Conservation (phyloP, 1,140 invertebrate species). For the Bombyx mandarina region DNA sequence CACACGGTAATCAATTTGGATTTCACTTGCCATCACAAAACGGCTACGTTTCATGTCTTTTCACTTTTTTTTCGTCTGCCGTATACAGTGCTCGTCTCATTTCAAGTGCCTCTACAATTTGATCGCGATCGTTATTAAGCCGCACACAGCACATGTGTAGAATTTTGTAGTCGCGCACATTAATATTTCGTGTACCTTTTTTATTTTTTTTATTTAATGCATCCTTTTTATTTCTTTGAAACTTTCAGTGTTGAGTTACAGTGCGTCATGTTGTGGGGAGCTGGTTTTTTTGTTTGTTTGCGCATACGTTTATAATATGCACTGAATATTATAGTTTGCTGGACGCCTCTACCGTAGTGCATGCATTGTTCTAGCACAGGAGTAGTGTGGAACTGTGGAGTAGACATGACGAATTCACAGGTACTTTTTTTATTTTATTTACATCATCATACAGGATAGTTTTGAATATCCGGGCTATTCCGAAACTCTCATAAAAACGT, state of each 20-base stretch:
- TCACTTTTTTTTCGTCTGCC: conserved; percentile 65
- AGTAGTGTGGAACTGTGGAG: conserved; percentile 39
- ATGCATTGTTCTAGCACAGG: conserved; percentile 58
- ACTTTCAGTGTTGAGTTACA: conserved; percentile 61
- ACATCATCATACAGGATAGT: no score
- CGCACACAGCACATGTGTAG: conserved; percentile 25
- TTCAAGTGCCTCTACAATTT: conserved; percentile 24
- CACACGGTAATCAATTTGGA: conserved; percentile 18
- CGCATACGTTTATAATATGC: conserved; percentile 55
- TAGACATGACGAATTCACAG: conserved; percentile 68
- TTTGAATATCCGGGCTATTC: no score
- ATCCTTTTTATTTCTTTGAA: conserved; percentile 52
- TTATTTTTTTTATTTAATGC: conserved; percentile 32
- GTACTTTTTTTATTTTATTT: conserved; percentile 34
- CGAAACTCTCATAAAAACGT: no score
- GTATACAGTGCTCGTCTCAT: conserved; percentile 39
- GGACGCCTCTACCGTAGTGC: conserved; percentile 62
- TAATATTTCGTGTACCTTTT: conserved; percentile 18
- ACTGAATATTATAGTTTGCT: conserved; percentile 51
- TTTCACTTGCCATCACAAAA: conserved; percentile 46
- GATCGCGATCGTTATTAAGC: conserved; percentile 42
- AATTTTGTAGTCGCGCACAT: conserved; percentile 19
- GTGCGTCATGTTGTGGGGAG: conserved; percentile 60
- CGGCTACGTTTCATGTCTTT: conserved; percentile 37
- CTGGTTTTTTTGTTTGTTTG: conserved; percentile 57